These are phyloP conservation scores for Leptogaster cylindrica DNA, from an alignment of 2,888 invertebrate genomes.

Conservation along the genomic window DNA sequence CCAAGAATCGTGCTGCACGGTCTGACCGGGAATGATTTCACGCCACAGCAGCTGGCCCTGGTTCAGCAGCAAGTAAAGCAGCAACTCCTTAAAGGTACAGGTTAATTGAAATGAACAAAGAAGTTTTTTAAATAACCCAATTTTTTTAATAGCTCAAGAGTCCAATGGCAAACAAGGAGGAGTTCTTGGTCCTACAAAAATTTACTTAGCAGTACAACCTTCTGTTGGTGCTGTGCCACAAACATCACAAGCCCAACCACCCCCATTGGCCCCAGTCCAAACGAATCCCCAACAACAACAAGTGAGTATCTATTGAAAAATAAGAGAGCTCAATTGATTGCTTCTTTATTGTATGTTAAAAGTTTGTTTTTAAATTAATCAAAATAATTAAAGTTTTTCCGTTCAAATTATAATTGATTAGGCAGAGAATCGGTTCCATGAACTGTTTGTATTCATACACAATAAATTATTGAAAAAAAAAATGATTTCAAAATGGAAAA, in stretches of 20 bases:
- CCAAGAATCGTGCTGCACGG: conserved; percentile 87
- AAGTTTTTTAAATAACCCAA: not conserved
- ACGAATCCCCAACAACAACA: conserved; percentile 60
- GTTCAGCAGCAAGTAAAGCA: conserved; percentile 91
- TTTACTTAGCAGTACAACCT: conserved; percentile 86
- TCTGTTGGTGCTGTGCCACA: conserved; percentile 57
- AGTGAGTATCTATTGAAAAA: conserved; percentile 60
- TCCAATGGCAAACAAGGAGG: conserved; percentile 85
- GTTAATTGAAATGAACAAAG: too few relatives aligned
- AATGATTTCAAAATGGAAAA: conserved; percentile 6
- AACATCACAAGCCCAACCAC: conserved; percentile 63
- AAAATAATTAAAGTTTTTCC: too few relatives aligned
- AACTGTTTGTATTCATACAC: conserved; percentile 35
- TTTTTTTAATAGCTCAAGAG: conserved; percentile 72
- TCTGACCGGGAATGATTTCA: conserved; percentile 80
- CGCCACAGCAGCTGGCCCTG: conserved; percentile 79
- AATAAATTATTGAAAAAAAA: too few relatives aligned
- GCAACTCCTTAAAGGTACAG: conserved; percentile 81
- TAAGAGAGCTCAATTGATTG: conserved; percentile 32
- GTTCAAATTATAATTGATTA: conserved; percentile 13
- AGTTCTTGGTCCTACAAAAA: conserved; percentile 83
- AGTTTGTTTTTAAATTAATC: too few relatives aligned
- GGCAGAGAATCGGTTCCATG: conserved; percentile 40
- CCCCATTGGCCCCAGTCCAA: conserved; percentile 65
- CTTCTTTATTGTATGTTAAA: conserved; percentile 33